phyloP scores from a whole-genome alignment of 1,140 invertebrate species.

The Adoxophyes honmai region DNA sequence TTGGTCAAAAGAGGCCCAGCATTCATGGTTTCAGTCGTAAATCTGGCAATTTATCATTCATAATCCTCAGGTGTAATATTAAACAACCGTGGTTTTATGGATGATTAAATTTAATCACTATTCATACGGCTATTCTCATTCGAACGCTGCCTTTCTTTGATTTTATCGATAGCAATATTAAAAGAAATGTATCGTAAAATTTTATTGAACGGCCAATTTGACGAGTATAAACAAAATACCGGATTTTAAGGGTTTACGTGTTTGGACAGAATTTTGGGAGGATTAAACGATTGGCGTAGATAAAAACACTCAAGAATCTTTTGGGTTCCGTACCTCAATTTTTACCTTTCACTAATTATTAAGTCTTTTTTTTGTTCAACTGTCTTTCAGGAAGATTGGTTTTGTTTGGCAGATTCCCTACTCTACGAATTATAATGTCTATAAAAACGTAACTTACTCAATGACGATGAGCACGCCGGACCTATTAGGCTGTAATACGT shows the following conservation, averaged over 20 bases:
- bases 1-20: neutral
- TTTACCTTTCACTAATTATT: too few species aligned
- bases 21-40: neutral
- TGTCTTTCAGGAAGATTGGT: too few species aligned
- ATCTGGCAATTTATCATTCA: neutral
- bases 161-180: constrained; percentile 42
- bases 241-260: constrained; percentile 33
- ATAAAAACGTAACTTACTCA: too few species aligned
- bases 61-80: constrained; percentile 16
- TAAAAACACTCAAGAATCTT: constrained; percentile 29
- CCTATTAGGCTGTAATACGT: too few species aligned
- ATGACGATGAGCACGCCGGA: too few species aligned
- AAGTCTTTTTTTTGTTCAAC: too few species aligned
- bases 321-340: too few species aligned
- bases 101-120: constrained; percentile 38
- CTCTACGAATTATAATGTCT: too few species aligned
- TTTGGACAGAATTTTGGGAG: constrained; percentile 20
- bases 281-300: constrained; percentile 37
- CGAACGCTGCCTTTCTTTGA: constrained; percentile 26
- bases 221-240: constrained; percentile 21
- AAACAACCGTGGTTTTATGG: constrained; percentile 35
- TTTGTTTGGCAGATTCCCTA: too few species aligned
- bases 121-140: constrained; percentile 21
- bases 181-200: constrained; percentile 42
- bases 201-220: constrained; percentile 37